Evolutionary conservation across 2,113 vertebrate genomes (phyloP).

Genomic region (Panthera uncia): DNA sequence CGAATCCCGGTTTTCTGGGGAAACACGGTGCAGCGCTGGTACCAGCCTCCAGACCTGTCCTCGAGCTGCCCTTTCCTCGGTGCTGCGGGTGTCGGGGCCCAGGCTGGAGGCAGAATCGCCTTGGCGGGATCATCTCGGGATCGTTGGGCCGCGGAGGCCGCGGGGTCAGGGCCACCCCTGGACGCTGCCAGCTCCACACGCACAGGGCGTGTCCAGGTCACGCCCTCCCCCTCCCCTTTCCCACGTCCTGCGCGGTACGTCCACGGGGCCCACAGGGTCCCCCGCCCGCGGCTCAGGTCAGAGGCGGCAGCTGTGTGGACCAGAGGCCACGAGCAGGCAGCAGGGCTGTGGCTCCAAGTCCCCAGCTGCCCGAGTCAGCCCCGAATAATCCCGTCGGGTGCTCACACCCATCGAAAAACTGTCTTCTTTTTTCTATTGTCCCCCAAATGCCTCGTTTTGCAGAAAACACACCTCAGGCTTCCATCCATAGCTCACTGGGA

Average conservation of each 20-base stretch:
- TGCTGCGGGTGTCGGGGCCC: rapidly evolving
- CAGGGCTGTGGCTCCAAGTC: neutral
- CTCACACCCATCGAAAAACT: neutral
- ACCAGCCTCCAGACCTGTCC: too few species aligned
- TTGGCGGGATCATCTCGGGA: neutral
- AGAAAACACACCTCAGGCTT: neutral
- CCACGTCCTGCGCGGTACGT: neutral
- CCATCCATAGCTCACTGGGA: rapidly evolving
- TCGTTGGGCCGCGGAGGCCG: too few species aligned
- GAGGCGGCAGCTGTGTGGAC: neutral
- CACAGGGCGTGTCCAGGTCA: rapidly evolving
- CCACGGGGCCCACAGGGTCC: neutral
- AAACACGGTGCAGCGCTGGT: rapidly evolving
- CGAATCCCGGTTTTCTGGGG: neutral
- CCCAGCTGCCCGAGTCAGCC: neutral
- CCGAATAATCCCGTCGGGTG: too few species aligned
- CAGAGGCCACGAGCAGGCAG: rapidly evolving
- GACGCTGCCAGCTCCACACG: neutral
- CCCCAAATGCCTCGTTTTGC: neutral
- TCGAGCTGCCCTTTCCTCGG: neutral
- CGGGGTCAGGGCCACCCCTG: neutral
- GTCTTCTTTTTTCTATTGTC: neutral
- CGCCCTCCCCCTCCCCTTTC: neutral
- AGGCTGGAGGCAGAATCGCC: rapidly evolving
- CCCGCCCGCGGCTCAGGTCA: too few species aligned